Evolutionary conservation across 2,888 invertebrate species (phyloP), one percentile per base, ranked within the genome.

Genomic region (Loripinus fragilis): DNA sequence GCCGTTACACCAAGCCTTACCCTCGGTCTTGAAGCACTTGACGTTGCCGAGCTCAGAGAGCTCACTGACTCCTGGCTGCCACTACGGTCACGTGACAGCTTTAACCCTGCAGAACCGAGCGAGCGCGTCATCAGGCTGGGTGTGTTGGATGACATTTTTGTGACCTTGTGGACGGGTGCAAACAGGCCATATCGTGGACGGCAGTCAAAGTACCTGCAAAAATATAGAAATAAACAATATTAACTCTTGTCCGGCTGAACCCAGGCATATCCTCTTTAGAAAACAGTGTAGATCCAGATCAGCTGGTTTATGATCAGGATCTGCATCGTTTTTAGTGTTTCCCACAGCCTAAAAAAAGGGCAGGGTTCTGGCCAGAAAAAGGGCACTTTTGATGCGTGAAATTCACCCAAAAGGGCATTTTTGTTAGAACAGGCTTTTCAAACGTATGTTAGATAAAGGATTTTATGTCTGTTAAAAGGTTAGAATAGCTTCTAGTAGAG

Each of bases 121-220:
- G 89, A 87, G 48, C 90, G 82, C 3, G 83, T 78, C 82, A 83
- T 85, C 0, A 89, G 87, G 71, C 86, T 88, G 0, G 90, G 86
- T 71, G 79, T 74, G 25, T 81, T 80, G 0, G 85, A 83, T 8
- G 87, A 71, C 64, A 97, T 97, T 83, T 96, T 96, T 88, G 96
- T 81, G 35, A 99, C 97, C 95, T 99, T 99, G 90, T 96, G 95
- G 76, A 97, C 95, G 1, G 98, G 98, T 33, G 98, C 98, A 94
- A 99, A 99, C 80, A 99, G 95, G 1, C 99, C 99, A 94, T 96
- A 97, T 92, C 97, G 96, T 50, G 97, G 96, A 83, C 96, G 95
- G 94, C 99, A 99, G 86, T 97, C 96, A 94, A 99, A 99, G 95
- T 99, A 99, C 94, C 98, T 93, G 85, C 20, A 69, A 73, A 72